Evolutionary conservation across 1,140 invertebrate genomes (phyloP), one percentile per base, ranked within the genome.

Genomic region (Brachionus calyciflorus): DNA sequence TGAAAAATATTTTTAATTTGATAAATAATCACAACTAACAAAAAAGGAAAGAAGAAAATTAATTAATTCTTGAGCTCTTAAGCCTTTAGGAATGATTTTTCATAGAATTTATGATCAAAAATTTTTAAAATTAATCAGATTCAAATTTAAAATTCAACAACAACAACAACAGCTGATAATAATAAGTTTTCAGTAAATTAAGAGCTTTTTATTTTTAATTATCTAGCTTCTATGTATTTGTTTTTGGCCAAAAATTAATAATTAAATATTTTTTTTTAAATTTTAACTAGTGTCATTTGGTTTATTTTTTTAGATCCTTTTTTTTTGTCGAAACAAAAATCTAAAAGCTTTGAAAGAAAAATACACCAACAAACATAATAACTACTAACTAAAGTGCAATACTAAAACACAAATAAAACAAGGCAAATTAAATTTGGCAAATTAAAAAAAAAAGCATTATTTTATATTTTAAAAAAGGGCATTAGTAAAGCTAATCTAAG

Each of bases 401-500:
- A 37, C 33, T 37, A 5, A 37, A 37, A 9, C 33, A 37, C 9
- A 5, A 37, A 37, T 5, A 37, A 37, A 37, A n/a, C n/a, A 5
- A 37, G 4, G 33, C 33, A 3, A 60, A 60, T 10, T 17, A 37
- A 33, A 28, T 60, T 37, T 17, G 19, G 37, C 33, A 60, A n/a
- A n/a, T n/a, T n/a, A n/a, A n/a, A n/a, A 37, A 26, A 30, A 60
- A 12, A 37, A 60, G 55, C 55, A 40, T 33, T 37, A 37, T 37
- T 37, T 28, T 33, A 40, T 33, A 40, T 5, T 17, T 37, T 37
- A 28, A 60, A 40, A 60, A 60, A 60, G 55, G 28, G 55, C 37
- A 60, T 60, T 60, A 60, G 55, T 60, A 60, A 60, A 60, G 55
- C 55, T 60, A 60, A 60, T 40, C 30, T 60, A 60, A 40, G 19